These are phyloP conservation scores for Drosophila koepferae DNA, from an alignment of 2,888 invertebrate genomes.

Conservation along the genomic window DNA sequence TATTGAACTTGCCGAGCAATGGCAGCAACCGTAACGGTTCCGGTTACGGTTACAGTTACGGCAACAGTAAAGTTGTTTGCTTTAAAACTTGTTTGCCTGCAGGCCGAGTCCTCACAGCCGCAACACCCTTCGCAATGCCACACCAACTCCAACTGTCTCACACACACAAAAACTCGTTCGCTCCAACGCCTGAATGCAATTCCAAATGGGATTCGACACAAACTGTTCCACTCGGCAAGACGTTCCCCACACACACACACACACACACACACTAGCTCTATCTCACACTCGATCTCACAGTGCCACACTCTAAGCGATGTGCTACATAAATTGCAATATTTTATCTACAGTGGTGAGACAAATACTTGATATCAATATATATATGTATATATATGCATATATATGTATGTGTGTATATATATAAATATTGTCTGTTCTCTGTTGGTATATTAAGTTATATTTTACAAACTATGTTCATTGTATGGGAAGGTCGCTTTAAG, in stretches of 20 bases:
- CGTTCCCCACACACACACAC: constrained; percentile 1
- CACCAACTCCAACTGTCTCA: constrained; percentile 3
- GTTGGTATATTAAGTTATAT: neutral
- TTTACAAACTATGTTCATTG: neutral
- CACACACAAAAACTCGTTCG: constrained; percentile 16
- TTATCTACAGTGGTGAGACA: constrained; percentile 6
- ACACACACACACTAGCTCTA: constrained; percentile 2
- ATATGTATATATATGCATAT: neutral
- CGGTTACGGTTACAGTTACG: constrained; percentile 65
- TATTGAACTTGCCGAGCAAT: constrained; percentile 56
- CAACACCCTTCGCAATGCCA: neutral
- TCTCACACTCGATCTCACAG: constrained; percentile 8
- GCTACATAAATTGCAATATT: constrained; percentile 13
- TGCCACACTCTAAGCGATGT: constrained; percentile 1
- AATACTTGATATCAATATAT: neutral
- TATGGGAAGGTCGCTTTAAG: neutral
- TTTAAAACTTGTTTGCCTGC: constrained; percentile 58
- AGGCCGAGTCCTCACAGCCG: neutral
- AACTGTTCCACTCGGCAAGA: constrained; percentile 53
- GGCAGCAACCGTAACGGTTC: constrained; percentile 63
- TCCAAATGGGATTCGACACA: constrained; percentile 58
- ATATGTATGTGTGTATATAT: neutral
- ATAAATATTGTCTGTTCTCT: neutral
- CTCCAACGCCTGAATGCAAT: constrained; percentile 44
- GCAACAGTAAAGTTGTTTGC: constrained; percentile 67